phyloP scores from a whole-genome alignment of 2,888 invertebrate genomes.

The Sphinx pinastri region DNA sequence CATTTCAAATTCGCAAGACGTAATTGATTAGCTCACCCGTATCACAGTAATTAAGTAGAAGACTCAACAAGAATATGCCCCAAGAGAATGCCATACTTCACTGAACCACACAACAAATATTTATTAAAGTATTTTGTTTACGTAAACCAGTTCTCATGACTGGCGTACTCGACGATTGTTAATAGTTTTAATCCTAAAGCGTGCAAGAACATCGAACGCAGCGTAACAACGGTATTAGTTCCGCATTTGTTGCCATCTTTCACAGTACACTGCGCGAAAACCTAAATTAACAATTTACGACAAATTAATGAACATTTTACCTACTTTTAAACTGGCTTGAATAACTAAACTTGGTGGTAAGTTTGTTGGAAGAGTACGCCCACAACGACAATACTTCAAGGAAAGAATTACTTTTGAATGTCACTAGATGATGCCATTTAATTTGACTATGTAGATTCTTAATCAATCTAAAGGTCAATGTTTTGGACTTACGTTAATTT shows the following conservation, averaged over 20 bases:
- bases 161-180: constrained; percentile 33
- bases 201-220: constrained; percentile 25
- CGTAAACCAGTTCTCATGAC: constrained; percentile 34
- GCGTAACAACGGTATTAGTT: constrained; percentile 42
- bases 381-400: too few species aligned
- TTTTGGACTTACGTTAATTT: too few species aligned
- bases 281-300: constrained; percentile 4
- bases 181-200: constrained; percentile 33
- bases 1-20: too few species aligned
- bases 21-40: constrained; percentile 39
- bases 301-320: not conserved
- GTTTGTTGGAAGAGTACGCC: too few species aligned
- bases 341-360: too few species aligned
- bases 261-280: not conserved
- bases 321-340: not conserved
- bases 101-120: not conserved
- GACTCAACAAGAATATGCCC: constrained; percentile 33
- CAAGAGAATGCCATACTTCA: constrained; percentile 3
- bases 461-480: too few species aligned
- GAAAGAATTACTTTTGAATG: too few species aligned
- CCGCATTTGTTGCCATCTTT: constrained; percentile 30
- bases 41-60: constrained; percentile 34
- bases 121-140: constrained; percentile 5
- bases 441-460: too few species aligned
- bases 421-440: too few species aligned